Conservation (phyloP, 2,888 invertebrate genomes). For the Caenorhabditis sp. region DNA sequence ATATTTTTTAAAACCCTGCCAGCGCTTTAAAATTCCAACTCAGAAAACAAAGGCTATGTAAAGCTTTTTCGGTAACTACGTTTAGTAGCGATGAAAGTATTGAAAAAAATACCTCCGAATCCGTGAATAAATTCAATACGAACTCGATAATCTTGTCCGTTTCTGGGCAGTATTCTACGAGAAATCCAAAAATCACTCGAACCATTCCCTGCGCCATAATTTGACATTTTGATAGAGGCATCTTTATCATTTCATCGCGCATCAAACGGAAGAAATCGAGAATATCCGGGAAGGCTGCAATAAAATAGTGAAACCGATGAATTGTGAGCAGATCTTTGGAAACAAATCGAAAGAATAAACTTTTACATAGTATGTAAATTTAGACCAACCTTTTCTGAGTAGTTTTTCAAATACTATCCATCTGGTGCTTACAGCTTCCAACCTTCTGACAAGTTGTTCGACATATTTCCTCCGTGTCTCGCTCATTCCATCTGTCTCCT, state of each 20-base stretch:
- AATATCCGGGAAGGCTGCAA: slow-evolving; percentile 16
- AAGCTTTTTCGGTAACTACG: too few species aligned
- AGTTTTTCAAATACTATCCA: slow-evolving; percentile 22
- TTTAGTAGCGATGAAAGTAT: too few species aligned
- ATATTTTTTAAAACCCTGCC: too few species aligned
- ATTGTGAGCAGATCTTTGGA: too few species aligned
- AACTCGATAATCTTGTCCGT: slow-evolving; percentile 13
- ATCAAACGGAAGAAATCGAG: slow-evolving; percentile 15
- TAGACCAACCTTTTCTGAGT: slow-evolving; percentile 10
- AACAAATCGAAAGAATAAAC: background rate
- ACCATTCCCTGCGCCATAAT: slow-evolving; percentile 25
- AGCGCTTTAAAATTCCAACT: too few species aligned
- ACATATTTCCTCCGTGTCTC: slow-evolving; percentile 21
- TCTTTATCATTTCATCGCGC: slow-evolving; percentile 25
- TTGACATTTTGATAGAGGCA: slow-evolving; percentile 24
- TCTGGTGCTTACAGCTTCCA: slow-evolving; percentile 20
- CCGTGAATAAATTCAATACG: slow-evolving; percentile 37
- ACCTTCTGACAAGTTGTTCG: slow-evolving; percentile 14
- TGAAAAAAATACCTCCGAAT: slow-evolving; percentile 14
- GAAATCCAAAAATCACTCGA: slow-evolving; percentile 17
- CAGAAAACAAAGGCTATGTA: too few species aligned
- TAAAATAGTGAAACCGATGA: too few species aligned
- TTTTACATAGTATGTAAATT: too few species aligned
- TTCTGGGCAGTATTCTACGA: slow-evolving; percentile 15
- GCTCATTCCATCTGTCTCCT: slow-evolving; percentile 8